These are phyloP conservation scores for Stigmatopora nigra DNA, from an alignment of 2,113 vertebrate genomes.

Conservation along the genomic window DNA sequence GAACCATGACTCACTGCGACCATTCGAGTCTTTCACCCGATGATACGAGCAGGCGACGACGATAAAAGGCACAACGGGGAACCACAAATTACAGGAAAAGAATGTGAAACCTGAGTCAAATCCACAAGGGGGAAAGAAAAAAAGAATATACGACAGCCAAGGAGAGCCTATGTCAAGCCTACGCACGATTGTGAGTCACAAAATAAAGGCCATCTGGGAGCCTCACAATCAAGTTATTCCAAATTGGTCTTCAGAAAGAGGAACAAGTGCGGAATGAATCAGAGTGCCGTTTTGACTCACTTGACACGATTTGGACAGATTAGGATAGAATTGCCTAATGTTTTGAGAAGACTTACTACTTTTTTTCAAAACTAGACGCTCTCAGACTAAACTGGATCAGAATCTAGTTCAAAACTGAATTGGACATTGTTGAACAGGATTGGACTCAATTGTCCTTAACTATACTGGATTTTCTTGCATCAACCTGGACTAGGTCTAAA, in stretches of 20 bases:
- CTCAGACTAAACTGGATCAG: background rate
- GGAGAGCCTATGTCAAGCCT: background rate
- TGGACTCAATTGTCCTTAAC: too few species aligned
- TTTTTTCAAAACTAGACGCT: constrained; percentile 11
- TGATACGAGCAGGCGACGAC: constrained; percentile 30
- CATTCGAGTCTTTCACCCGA: constrained; percentile 42
- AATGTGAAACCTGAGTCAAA: constrained; percentile 17
- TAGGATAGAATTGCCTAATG: background rate
- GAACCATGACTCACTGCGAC: constrained; percentile 52
- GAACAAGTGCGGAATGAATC: background rate
- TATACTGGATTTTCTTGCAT: too few species aligned
- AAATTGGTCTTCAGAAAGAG: background rate
- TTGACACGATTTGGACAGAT: constrained; percentile 17
- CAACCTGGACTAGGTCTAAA: too few species aligned
- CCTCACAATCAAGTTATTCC: background rate
- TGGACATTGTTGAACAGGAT: too few species aligned
- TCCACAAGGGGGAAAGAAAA: background rate
- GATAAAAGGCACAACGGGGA: constrained; percentile 41
- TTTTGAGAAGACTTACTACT: background rate
- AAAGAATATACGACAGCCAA: background rate
- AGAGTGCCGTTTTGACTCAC: background rate
- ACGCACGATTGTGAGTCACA: background rate
- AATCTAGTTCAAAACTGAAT: too few species aligned
- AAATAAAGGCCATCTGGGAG: background rate
- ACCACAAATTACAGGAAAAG: constrained; percentile 40